Evolutionary conservation across 2,113 vertebrate species (phyloP), one percentile per base, ranked within the genome.

Genomic region (Bambusicola thoracicus): DNA sequence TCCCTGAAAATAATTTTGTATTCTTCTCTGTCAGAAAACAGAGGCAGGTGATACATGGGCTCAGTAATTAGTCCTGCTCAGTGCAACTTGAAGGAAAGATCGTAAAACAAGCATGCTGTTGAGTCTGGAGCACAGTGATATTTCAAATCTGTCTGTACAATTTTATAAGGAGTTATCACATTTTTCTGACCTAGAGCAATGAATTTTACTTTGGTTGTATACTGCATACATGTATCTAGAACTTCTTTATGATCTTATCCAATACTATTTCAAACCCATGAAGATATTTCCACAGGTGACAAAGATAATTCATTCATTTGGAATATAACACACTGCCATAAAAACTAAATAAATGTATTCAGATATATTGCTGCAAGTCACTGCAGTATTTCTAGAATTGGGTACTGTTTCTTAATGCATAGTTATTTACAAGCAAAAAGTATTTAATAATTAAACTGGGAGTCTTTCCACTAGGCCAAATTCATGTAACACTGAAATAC

Each of bases 11-110:
- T 3, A n/a, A 27, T 44, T 44, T 63, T 73, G 73, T 81, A 8
- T 67, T 5, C 7, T 62, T 6, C 4, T 72, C 29, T 88, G 1
- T 34, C 16, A 77, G 29, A 29, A 22, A 83, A 77, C 32, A 20
- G 4, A 19, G 56, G 73, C 9, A 43, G 9, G 11, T 40, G 48
- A 56, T 17, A 27, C 0, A 0, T 19, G 72, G 56, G 10, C 34
- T 81, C 25, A 46, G 6, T 46, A 77, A 69, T 30, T 32, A 56
- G 53, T 32, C 17, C 53, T 56, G 17, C 53, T 56, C 30, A 56
- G 10, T 41, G 8, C 5, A 81, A 81, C 10, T 4, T 22, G 40
- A 16, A 8, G 21, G 18, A 72, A 49, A 65, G 32, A 49, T 80
- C 77, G 8, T 44, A n/a, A 73, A 89, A 24, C 1, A 55, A 63